Evolutionary conservation across 2,888 invertebrate species (phyloP).

Genomic region (Thecocarcelia acutangulata): DNA sequence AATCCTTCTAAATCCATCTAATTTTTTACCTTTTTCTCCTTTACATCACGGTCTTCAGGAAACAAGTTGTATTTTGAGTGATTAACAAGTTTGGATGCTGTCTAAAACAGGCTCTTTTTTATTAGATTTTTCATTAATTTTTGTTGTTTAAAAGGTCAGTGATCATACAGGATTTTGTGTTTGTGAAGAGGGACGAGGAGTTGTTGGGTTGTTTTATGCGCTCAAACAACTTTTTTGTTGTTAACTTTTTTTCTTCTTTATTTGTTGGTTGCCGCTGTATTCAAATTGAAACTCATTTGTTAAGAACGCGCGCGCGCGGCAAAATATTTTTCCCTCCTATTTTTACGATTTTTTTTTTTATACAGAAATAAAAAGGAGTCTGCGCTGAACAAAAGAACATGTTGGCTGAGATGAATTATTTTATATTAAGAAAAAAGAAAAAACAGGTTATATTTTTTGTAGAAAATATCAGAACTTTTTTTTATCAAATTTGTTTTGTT

Average conservation of each 20-base stretch:
- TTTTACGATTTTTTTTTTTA: constrained; percentile 37
- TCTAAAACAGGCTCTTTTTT: constrained; percentile 19
- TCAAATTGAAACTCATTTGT: constrained; percentile 66
- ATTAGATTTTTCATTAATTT: constrained; percentile 45
- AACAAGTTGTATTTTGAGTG: constrained; percentile 53
- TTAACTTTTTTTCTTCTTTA: constrained; percentile 1
- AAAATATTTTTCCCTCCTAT: constrained; percentile 63
- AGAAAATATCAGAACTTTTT: not conserved
- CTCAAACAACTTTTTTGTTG: constrained; percentile 41
- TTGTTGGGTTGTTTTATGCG: constrained; percentile 37
- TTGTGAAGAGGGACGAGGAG: constrained; percentile 20
- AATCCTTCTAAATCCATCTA: constrained; percentile 37
- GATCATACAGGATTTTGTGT: constrained; percentile 60
- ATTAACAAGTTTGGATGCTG: constrained; percentile 67
- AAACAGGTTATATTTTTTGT: constrained; percentile 58
- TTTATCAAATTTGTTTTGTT: not conserved
- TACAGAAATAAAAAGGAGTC: constrained; percentile 46
- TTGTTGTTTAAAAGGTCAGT: constrained; percentile 61
- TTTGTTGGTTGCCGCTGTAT: constrained; percentile 37
- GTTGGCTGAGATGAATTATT: constrained; percentile 38
- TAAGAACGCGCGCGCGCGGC: constrained; percentile 69
- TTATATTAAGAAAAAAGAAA: constrained; percentile 12
- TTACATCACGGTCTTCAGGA: constrained; percentile 29
- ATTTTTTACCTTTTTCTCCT: constrained; percentile 28
- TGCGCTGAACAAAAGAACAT: constrained; percentile 38